A percentile compares a stretch with the other conserved stretches of the same genome.
These are phyloP conservation scores for Chromobotia macracanthus DNA, from an alignment of 2,797 vertebrate genomes.

Conservation along the genomic window DNA sequence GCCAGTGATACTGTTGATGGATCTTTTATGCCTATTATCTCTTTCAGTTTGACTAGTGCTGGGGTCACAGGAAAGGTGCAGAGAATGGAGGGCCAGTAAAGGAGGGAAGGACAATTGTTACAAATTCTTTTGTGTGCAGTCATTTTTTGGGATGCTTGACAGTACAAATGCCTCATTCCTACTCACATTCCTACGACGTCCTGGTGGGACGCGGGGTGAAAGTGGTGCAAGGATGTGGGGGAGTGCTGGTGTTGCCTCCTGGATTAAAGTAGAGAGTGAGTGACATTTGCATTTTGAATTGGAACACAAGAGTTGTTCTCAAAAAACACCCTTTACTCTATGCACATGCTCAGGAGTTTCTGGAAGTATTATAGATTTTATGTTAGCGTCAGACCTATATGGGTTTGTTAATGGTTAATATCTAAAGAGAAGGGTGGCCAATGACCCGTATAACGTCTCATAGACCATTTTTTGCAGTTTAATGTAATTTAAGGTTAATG, in stretches of 20 bases:
- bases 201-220: slow-evolving; percentile 41
- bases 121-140: slow-evolving; percentile 64
- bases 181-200: slow-evolving; percentile 47
- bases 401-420: neutral
- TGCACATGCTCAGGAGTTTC: neutral
- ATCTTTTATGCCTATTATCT: slow-evolving; percentile 59
- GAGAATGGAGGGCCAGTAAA: slow-evolving; percentile 50
- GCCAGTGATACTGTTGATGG: slow-evolving; percentile 72
- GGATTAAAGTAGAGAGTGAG: slow-evolving; percentile 51
- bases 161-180: slow-evolving; percentile 49
- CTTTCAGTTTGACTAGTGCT: slow-evolving; percentile 15
- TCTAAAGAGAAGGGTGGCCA: neutral
- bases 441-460: neutral
- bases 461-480: neutral
- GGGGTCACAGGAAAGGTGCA: slow-evolving; percentile 67
- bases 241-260: slow-evolving; percentile 10
- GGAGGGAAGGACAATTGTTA: slow-evolving; percentile 58
- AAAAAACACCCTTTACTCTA: neutral
- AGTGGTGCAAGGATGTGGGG: slow-evolving; percentile 24
- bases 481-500: too few species aligned
- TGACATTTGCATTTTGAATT: slow-evolving; percentile 13
- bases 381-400: neutral
- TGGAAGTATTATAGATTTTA: neutral
- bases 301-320: neutral
- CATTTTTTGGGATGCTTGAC: slow-evolving; percentile 56